Conservation (phyloP, 1,140 invertebrate species). For the Zaprionus ghesquierei region DNA sequence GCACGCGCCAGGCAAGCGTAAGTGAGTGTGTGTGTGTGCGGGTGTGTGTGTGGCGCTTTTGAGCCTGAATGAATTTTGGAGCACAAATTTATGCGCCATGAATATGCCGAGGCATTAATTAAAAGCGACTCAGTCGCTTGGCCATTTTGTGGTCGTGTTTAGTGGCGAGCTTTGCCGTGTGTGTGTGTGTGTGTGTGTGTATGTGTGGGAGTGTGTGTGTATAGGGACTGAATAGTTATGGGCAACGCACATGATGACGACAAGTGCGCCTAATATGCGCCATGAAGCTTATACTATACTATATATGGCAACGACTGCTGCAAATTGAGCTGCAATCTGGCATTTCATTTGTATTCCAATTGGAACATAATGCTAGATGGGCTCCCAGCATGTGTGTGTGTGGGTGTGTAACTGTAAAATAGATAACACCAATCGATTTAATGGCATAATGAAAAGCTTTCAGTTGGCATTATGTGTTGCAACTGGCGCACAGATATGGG, state of each 20-base stretch:
- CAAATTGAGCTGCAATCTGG: constrained; percentile 35
- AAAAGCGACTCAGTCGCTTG: constrained; percentile 64
- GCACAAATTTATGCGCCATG: constrained; percentile 62
- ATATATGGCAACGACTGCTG: not conserved
- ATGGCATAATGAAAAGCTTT: constrained; percentile 5
- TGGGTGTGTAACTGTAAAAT: not conserved
- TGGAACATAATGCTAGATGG: not conserved
- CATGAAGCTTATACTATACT: constrained; percentile 49
- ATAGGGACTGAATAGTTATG: constrained; percentile 61
- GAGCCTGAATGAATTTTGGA: constrained; percentile 20
- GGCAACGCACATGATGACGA: constrained; percentile 47
- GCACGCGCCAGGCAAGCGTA: not conserved
- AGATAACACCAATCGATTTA: constrained; percentile 6
- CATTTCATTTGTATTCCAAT: constrained; percentile 10
- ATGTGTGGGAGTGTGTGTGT: not conserved
- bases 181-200: not conserved
- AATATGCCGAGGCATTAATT: constrained; percentile 67
- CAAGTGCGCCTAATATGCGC: constrained; percentile 51
- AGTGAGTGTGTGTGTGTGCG: not conserved
- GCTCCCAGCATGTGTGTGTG: not conserved
- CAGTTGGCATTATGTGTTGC: not conserved
- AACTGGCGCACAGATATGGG: not conserved
- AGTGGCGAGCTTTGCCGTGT: constrained; percentile 4
- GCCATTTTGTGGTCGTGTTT: constrained; percentile 54
- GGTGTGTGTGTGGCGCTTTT: not conserved